phyloP scores from a whole-genome alignment of 1,140 invertebrate genomes.

The Aethina tumida region DNA sequence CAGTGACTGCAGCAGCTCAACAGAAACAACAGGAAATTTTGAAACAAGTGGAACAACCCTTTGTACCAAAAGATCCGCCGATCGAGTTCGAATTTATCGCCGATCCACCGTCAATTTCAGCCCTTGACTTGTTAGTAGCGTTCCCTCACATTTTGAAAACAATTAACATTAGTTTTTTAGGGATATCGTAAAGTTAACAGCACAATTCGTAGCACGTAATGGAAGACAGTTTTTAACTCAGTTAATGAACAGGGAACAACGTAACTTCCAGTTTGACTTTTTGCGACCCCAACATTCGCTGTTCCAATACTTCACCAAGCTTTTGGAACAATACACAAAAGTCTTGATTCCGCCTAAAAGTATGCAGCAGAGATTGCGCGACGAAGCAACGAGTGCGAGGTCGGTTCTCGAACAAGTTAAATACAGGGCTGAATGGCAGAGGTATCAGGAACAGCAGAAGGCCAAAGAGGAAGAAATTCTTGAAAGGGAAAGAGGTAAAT shows the following conservation, averaged over 20 bases:
- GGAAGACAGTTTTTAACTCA: conserved; percentile 96
- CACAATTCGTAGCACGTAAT: conserved; percentile 97
- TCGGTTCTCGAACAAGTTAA: conserved; percentile 84
- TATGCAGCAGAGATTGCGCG: conserved; percentile 66
- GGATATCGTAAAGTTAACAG: conserved; percentile 96
- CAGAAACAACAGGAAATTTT: conserved; percentile 82
- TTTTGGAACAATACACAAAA: conserved; percentile 97
- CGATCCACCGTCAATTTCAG: conserved; percentile 98
- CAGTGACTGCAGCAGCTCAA: conserved; percentile 60
- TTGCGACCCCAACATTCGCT: conserved; percentile 95
- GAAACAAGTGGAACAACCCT: conserved; percentile 78
- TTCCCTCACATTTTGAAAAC: conserved; percentile 9
- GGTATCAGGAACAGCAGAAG: conserved; percentile 85
- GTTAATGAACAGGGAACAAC: conserved; percentile 95
- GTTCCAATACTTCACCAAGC: conserved; percentile 97
- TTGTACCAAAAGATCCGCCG: conserved; percentile 91
- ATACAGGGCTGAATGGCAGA: conserved; percentile 92
- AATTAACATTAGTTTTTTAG: conserved; percentile 42
- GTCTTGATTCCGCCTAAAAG: conserved; percentile 91
- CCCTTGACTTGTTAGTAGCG: conserved; percentile 77
- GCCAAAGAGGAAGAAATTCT: conserved; percentile 89
- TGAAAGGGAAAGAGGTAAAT: conserved; percentile 77
- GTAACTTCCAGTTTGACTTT: conserved; percentile 99
- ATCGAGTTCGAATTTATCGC: conserved; percentile 95
- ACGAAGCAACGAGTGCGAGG: conserved; percentile 65